These are phyloP conservation scores for Lasius platythorax DNA, from an alignment of 2,888 invertebrate species.

Conservation along the genomic window DNA sequence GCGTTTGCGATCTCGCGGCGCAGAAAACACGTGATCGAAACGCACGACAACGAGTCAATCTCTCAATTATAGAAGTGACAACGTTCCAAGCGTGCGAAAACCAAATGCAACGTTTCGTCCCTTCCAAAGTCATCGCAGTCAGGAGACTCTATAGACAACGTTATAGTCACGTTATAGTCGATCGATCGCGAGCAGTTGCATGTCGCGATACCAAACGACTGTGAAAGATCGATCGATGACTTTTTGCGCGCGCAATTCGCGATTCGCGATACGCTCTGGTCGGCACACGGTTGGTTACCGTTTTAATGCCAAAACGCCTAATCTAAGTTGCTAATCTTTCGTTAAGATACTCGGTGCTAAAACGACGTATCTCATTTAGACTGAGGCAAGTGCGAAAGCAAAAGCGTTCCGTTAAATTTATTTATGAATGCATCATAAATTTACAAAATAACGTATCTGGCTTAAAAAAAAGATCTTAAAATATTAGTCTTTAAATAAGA, in stretches of 20 bases:
- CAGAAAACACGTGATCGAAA: not conserved
- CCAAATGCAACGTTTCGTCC: not conserved
- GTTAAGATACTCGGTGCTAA: not conserved
- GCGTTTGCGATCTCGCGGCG: not conserved
- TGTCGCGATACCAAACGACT: slow-evolving; percentile 39
- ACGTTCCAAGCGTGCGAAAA: not conserved
- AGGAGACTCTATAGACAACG: not conserved
- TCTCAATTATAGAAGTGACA: not conserved
- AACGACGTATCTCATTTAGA: not conserved
- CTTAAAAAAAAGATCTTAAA: not conserved
- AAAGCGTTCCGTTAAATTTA: not conserved
- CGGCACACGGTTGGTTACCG: slow-evolving; percentile 18
- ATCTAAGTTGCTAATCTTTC: not conserved
- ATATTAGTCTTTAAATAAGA: no score
- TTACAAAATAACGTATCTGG: not conserved
- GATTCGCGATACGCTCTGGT: slow-evolving; percentile 29
- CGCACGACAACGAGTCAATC: not conserved
- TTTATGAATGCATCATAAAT: slow-evolving; percentile 4
- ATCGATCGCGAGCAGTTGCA: slow-evolving; percentile 52
- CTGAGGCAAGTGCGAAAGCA: not conserved
- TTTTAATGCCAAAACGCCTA: slow-evolving; percentile 23
- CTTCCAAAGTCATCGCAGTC: not conserved
- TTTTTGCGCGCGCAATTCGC: slow-evolving; percentile 24
- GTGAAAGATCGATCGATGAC: slow-evolving; percentile 46
- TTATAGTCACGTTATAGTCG: slow-evolving; percentile 45